These are phyloP conservation scores for Hydropsyche betteni DNA, from an alignment of 2,888 invertebrate genomes.

Conservation along the genomic window DNA sequence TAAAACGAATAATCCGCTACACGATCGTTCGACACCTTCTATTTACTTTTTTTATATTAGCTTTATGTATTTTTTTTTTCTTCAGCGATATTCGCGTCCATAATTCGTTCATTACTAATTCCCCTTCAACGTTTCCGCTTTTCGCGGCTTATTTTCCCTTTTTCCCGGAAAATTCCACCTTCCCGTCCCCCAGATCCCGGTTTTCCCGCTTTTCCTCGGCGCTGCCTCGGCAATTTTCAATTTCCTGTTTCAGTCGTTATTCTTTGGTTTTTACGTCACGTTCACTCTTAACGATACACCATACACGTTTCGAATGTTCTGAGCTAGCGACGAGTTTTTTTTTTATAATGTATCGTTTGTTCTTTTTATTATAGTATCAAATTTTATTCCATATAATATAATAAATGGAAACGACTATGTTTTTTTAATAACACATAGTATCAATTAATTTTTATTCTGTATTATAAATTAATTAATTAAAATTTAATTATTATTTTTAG, in stretches of 20 bases:
- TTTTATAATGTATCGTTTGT: too few species aligned
- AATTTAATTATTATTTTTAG: too few species aligned
- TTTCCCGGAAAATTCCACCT: conserved; percentile 6
- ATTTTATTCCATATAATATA: too few species aligned
- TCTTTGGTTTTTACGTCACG: conserved; percentile 49
- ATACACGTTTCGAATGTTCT: too few species aligned
- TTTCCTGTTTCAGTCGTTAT: conserved; percentile 48
- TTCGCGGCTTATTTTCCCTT: conserved; percentile 39
- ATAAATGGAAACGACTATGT: too few species aligned
- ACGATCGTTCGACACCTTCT: not conserved
- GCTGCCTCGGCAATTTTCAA: conserved; percentile 49
- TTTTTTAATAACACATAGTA: too few species aligned
- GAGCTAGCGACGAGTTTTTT: too few species aligned
- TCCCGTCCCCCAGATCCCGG: conserved; percentile 17
- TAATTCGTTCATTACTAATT: conserved; percentile 48
- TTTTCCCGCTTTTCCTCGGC: conserved; percentile 20
- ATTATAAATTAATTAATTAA: too few species aligned
- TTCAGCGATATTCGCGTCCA: conserved; percentile 35
- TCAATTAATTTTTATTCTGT: too few species aligned
- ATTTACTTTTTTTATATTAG: not conserved
- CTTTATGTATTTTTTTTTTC: not conserved
- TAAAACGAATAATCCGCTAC: not conserved
- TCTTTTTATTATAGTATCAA: too few species aligned
- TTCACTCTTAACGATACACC: conserved; percentile 30
- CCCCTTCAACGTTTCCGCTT: conserved; percentile 44